Conservation (phyloP, 1,140 invertebrate species). For the Cardiocondyla obscurior region DNA sequence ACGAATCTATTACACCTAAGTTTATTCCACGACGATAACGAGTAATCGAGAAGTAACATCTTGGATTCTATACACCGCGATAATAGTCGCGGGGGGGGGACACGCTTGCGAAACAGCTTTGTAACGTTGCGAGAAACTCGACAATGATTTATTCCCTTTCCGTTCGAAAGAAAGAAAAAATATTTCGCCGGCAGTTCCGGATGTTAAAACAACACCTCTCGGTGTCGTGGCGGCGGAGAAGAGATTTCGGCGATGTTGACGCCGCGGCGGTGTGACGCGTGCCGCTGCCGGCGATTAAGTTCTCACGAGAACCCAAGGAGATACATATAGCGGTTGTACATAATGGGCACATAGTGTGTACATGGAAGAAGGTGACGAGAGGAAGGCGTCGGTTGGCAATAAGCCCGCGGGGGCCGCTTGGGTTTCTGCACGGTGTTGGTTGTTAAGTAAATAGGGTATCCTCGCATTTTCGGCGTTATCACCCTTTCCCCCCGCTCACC, state of each 20-base stretch:
- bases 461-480: slow-evolving; percentile 40
- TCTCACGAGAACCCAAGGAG: slow-evolving; percentile 47
- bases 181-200: neutral
- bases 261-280: slow-evolving; percentile 29
- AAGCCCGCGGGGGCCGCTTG: slow-evolving; percentile 71
- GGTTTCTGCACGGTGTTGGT: slow-evolving; percentile 68
- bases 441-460: slow-evolving; percentile 79
- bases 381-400: slow-evolving; percentile 68
- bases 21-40: too few relatives aligned
- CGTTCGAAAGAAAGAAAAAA: neutral
- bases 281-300: slow-evolving; percentile 50
- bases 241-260: neutral
- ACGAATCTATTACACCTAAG: neutral
- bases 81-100: too few relatives aligned
- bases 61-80: neutral
- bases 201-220: neutral
- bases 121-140: neutral
- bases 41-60: too few relatives aligned
- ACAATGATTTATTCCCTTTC: neutral
- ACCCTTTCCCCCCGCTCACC: too few relatives aligned
- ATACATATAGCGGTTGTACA: slow-evolving; percentile 48
- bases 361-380: slow-evolving; percentile 59
- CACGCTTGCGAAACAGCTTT: too few relatives aligned
- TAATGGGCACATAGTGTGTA: slow-evolving; percentile 56
- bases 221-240: too few relatives aligned